Conservation (phyloP, 2,113 vertebrate species). For the Tachycineta bicolor region DNA sequence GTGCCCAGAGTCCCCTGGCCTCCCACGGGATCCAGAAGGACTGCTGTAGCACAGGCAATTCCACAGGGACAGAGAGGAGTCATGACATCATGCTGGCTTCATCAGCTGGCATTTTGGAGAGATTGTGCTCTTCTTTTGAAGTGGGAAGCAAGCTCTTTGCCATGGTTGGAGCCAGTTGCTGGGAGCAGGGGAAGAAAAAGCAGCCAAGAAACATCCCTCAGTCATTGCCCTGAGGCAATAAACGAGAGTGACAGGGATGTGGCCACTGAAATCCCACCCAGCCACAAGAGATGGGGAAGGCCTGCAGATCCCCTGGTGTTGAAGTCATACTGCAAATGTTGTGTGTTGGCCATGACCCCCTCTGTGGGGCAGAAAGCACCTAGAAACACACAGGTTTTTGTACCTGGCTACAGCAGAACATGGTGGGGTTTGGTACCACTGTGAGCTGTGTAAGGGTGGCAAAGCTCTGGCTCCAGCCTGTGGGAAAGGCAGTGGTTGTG, state of each 20-base stretch:
- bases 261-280: neutral
- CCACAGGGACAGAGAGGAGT: neutral
- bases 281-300: neutral
- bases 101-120: neutral
- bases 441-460: fast-evolving
- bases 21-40: fast-evolving
- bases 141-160: neutral
- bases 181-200: neutral
- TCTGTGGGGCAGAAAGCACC: neutral
- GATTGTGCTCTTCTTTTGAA: fast-evolving
- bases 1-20: neutral
- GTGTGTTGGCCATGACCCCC: neutral
- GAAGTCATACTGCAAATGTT: neutral
- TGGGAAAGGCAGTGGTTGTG: neutral
- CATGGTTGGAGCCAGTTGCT: neutral
- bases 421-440: neutral
- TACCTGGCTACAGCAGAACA: neutral
- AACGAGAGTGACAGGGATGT: neutral
- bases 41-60: neutral
- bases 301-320: neutral
- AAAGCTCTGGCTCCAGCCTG: neutral
- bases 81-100: neutral
- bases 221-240: neutral
- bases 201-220: neutral
- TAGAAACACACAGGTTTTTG: fast-evolving